Conservation (phyloP, 1,140 invertebrate species). For the Dendroctonus valens region DNA sequence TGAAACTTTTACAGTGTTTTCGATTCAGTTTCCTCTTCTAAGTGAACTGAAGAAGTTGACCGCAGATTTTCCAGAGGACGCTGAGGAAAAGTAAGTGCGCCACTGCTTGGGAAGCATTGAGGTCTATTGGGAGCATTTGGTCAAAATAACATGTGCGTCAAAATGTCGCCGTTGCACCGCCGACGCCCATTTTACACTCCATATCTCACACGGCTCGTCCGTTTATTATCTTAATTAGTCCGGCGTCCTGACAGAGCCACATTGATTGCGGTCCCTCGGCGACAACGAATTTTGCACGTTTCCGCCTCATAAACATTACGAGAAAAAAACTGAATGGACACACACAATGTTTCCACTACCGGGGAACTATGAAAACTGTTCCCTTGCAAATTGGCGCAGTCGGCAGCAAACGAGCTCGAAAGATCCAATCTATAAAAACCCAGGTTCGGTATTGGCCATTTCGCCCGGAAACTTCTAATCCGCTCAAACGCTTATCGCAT, state of each 20-base stretch:
- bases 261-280: conserved; percentile 20
- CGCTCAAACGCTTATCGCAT: no score
- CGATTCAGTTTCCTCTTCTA: no score
- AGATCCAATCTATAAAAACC: no score
- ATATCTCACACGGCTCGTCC: conserved; percentile 30
- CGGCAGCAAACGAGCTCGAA: no score
- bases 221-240: conserved; percentile 33
- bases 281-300: neutral
- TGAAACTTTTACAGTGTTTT: no score
- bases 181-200: conserved; percentile 28
- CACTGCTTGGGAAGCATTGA: neutral
- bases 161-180: conserved; percentile 22
- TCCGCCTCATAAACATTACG: neutral
- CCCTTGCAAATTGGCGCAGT: no score
- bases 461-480: neutral
- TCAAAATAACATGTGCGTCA: conserved; percentile 25
- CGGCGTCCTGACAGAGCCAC: conserved; percentile 15
- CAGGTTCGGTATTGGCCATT: neutral
- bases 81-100: neutral
- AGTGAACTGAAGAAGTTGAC: no score
- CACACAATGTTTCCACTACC: no score
- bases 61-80: no score
- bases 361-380: no score
- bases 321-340: no score
- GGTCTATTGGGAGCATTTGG: conserved; percentile 13